phyloP scores from a whole-genome alignment of 2,113 vertebrate genomes.

The Barbus barbus region DNA sequence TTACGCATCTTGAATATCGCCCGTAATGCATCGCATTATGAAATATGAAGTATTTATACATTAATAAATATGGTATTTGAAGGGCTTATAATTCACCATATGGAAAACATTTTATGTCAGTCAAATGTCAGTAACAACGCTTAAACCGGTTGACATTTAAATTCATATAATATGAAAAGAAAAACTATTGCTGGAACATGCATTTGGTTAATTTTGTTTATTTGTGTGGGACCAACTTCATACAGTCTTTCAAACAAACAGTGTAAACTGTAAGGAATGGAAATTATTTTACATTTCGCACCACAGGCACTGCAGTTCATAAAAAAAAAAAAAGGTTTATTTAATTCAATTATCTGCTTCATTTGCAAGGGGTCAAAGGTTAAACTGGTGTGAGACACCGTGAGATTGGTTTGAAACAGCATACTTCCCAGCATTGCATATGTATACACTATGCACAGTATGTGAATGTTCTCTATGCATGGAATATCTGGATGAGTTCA shows the following conservation, averaged over 20 bases:
- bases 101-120: not conserved
- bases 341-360: not conserved
- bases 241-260: not conserved
- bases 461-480: not conserved
- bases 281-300: not conserved
- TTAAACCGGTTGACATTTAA: not conserved
- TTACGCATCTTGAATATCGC: not conserved
- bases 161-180: not conserved
- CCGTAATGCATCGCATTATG: not conserved
- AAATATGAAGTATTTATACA: not conserved
- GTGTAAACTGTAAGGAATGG: not conserved
- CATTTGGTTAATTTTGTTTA: not conserved
- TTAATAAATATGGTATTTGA: not conserved
- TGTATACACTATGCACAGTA: not conserved
- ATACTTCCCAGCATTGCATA: not conserved
- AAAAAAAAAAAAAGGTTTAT: too few species aligned
- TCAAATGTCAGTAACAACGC: not conserved
- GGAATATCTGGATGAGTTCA: not conserved
- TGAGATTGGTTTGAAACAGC: not conserved
- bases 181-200: not conserved
- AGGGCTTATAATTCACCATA: not conserved
- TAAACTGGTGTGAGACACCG: not conserved
- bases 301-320: too few species aligned
- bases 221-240: not conserved
- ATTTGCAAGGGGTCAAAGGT: not conserved